A percentile compares a stretch with the other conserved stretches of the same genome.
Evolutionary conservation across 37 sponge, comb jelly and placozoan genomes (phyloP).

Genomic region (Axinella damicornis): DNA sequence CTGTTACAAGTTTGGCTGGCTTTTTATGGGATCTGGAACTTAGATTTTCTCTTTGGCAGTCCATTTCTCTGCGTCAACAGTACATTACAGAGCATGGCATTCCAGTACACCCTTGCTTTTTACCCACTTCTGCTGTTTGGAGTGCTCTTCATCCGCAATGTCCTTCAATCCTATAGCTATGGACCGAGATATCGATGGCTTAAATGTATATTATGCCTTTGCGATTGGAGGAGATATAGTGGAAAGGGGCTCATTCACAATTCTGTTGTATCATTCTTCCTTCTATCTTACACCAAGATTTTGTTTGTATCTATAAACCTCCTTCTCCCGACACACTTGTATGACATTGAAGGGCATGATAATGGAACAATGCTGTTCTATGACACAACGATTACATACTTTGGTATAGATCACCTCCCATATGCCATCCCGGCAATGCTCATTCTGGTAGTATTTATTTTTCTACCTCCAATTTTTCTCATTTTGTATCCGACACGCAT

Average conservation of each 20-base stretch:
- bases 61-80: not conserved
- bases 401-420: too few relatives aligned
- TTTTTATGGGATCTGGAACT: constrained; percentile 27
- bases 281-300: constrained; percentile 11
- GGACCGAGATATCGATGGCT: not conserved
- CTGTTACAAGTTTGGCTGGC: not conserved
- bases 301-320: constrained; percentile 1
- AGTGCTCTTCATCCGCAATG: not conserved
- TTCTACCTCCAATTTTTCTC: too few relatives aligned
- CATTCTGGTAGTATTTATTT: too few relatives aligned
- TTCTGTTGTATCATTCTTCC: constrained; percentile 19
- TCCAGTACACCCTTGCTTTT: constrained; percentile 7
- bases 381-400: too few relatives aligned
- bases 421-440: too few relatives aligned
- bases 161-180: constrained; percentile 16
- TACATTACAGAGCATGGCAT: not conserved
- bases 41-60: constrained; percentile 1
- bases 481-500: too few relatives aligned
- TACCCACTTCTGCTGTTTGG: constrained; percentile 9
- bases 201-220: not conserved
- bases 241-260: not conserved
- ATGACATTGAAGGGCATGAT: not conserved
- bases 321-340: not conserved
- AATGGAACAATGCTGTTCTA: too few relatives aligned
- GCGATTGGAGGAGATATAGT: not conserved